Evolutionary conservation across 1,140 invertebrate genomes (phyloP).

Genomic region (Pogonus chalceus): DNA sequence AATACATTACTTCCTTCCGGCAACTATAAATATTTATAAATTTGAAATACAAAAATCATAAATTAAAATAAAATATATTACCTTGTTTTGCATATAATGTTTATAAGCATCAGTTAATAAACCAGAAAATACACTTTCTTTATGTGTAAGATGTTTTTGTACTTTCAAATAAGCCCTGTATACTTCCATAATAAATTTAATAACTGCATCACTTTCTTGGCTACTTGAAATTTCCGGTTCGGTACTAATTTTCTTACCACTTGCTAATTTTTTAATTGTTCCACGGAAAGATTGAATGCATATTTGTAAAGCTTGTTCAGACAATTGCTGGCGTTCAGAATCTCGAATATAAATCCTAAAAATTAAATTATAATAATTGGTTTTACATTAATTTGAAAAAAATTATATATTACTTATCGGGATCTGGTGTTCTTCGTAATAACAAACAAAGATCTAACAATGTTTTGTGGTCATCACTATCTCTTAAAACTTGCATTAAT

Average conservation of each 20-base stretch:
- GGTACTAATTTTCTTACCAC: neutral
- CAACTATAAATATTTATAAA: conserved; percentile 17
- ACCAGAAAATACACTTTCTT: conserved; percentile 42
- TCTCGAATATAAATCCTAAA: conserved; percentile 68
- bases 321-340: conserved; percentile 63
- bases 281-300: conserved; percentile 50
- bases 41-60: conserved; percentile 1
- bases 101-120: conserved; percentile 52
- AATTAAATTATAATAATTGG: neutral
- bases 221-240: conserved; percentile 9
- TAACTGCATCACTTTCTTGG: conserved; percentile 16
- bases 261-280: conserved; percentile 28
- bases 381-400: neutral
- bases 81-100: conserved; percentile 37
- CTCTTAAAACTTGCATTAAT: conserved; percentile 68
- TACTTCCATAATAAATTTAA: conserved; percentile 46
- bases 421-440: conserved; percentile 66
- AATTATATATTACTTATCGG: conserved; percentile 55
- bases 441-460: conserved; percentile 73
- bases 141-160: conserved; percentile 47
- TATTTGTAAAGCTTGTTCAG: conserved; percentile 61
- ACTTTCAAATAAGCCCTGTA: conserved; percentile 49
- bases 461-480: conserved; percentile 67
- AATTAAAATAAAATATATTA: conserved; percentile 16
- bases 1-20: conserved; percentile 31